Percentiles rank a stretch among this genome's conserved stretches.
Evolutionary conservation across 1,140 invertebrate genomes (phyloP).

Genomic region (Thaumetopoea pityocampa): DNA sequence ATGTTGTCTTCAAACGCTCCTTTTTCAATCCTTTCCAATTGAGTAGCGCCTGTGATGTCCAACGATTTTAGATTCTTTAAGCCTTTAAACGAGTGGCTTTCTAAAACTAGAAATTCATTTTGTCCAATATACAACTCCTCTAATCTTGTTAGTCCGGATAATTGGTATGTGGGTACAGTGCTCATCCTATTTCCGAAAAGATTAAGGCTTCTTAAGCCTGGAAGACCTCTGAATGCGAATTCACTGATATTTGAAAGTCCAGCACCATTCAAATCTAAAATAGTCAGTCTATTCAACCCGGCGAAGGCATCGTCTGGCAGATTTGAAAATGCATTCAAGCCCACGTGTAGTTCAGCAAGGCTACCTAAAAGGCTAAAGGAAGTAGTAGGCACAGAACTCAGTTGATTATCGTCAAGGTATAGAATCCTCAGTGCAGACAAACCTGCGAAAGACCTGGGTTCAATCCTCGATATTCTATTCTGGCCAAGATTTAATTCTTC

Average conservation of each 20-base stretch:
- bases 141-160: constrained; percentile 82
- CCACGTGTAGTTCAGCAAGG: constrained; percentile 89
- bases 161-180: constrained; percentile 84
- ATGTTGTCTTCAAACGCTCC: constrained; percentile 87
- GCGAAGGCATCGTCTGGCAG: constrained; percentile 86
- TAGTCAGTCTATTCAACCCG: constrained; percentile 83
- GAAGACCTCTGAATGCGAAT: constrained; percentile 85
- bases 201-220: constrained; percentile 83
- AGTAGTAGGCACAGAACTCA: constrained; percentile 84
- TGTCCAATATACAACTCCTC: constrained; percentile 89
- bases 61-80: constrained; percentile 84
- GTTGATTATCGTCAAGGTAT: constrained; percentile 90
- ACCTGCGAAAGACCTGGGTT: constrained; percentile 86
- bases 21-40: constrained; percentile 82
- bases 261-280: constrained; percentile 87
- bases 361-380: constrained; percentile 83
- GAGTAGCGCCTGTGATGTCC: constrained; percentile 85
- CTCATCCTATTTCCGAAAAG: constrained; percentile 86
- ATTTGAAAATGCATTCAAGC: constrained; percentile 86
- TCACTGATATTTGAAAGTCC: constrained; percentile 85
- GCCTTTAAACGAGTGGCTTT: constrained; percentile 84
- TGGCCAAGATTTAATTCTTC: constrained; percentile 91
- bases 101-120: constrained; percentile 84
- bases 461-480: constrained; percentile 89
- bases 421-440: constrained; percentile 85